phyloP scores from a whole-genome alignment of 2,113 vertebrate species.

The Nerophis ophidion region DNA sequence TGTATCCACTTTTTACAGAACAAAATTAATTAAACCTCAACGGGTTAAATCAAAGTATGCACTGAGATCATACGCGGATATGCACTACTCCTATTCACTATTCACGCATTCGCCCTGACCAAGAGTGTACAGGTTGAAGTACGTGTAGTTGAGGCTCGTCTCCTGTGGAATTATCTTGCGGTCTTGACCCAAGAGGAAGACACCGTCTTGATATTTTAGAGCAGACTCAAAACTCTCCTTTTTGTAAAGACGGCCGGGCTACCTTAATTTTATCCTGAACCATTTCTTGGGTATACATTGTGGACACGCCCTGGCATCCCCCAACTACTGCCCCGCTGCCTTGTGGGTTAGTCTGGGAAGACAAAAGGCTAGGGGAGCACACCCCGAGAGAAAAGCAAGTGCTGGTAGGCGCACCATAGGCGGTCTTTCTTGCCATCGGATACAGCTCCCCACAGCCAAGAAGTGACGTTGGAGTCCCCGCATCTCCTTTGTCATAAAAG shows the following conservation, averaged over 20 bases:
- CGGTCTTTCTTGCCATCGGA: too few relatives aligned
- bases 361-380: too few relatives aligned
- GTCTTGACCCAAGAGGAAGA: neutral
- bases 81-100: slow-evolving; percentile 11
- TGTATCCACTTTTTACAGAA: slow-evolving; percentile 65
- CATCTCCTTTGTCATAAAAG: too few relatives aligned
- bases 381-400: too few relatives aligned
- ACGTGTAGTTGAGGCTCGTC: slow-evolving; percentile 36
- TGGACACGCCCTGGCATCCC: too few relatives aligned
- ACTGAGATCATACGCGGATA: slow-evolving; percentile 27
- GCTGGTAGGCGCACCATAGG: too few relatives aligned
- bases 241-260: neutral
- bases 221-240: neutral
- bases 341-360: too few relatives aligned
- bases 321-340: too few relatives aligned
- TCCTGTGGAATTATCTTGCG: slow-evolving; percentile 1
- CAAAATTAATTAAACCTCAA: slow-evolving; percentile 64
- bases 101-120: slow-evolving; percentile 39
- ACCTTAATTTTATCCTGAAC: neutral
- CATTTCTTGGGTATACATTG: too few relatives aligned
- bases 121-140: slow-evolving; percentile 21
- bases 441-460: too few relatives aligned
- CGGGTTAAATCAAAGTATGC: slow-evolving; percentile 46
- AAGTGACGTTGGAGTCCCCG: too few relatives aligned
- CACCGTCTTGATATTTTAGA: neutral